Percentiles rank a stretch among this genome's conserved stretches.
Evolutionary conservation across 2,113 vertebrate species (phyloP).

Genomic region (Neomonachus schauinslandi): DNA sequence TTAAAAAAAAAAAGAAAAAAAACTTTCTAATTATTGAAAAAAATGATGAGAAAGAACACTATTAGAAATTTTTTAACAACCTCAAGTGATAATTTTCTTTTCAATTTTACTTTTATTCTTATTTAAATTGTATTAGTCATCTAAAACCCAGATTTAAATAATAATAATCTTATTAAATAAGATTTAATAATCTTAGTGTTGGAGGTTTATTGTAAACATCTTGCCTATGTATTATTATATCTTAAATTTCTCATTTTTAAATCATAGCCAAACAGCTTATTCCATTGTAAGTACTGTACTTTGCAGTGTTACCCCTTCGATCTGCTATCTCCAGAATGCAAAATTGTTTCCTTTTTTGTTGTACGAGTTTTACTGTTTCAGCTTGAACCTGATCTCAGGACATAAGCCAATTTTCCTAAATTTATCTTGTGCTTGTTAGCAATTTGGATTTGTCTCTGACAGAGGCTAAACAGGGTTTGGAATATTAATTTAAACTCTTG

Average conservation of each 20-base stretch:
- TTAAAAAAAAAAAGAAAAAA: background rate
- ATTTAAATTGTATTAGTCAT: background rate
- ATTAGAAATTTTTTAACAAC: background rate
- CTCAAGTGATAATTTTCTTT: background rate
- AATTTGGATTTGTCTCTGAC: slow-evolving; percentile 64
- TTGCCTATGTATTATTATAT: slow-evolving; percentile 15
- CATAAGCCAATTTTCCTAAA: slow-evolving; percentile 62
- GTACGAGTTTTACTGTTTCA: slow-evolving; percentile 14
- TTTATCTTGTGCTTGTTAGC: slow-evolving; percentile 55
- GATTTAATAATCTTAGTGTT: background rate
- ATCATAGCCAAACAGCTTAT: background rate
- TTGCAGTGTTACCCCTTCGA: background rate
- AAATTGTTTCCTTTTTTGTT: background rate
- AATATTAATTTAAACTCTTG: slow-evolving; percentile 65
- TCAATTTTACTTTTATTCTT: slow-evolving; percentile 15
- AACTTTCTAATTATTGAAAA: slow-evolving; percentile 36
- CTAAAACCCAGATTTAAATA: background rate
- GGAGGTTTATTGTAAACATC: slow-evolving; percentile 33
- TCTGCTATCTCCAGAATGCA: background rate
- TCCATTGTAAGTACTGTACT: background rate
- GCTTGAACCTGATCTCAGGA: slow-evolving; percentile 56
- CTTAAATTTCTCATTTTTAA: slow-evolving; percentile 29
- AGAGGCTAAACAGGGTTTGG: slow-evolving; percentile 37
- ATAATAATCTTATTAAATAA: no score
- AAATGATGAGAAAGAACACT: background rate